phyloP scores from a whole-genome alignment of 2,113 vertebrate genomes.

The Prionailurus bengalensis region DNA sequence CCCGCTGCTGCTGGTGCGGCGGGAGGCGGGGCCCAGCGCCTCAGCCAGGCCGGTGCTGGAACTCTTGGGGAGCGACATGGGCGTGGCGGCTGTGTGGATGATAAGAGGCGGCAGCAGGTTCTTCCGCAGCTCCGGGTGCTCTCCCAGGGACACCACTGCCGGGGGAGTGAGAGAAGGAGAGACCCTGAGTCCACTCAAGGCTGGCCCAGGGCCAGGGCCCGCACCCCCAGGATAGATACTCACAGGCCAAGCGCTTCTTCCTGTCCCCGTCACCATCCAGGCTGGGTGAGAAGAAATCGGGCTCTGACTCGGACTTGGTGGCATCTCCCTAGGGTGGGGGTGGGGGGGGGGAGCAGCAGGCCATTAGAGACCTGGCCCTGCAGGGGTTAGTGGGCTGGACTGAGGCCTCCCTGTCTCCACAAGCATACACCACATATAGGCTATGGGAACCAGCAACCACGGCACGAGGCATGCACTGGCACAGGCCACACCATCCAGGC shows the following conservation, averaged over 20 bases:
- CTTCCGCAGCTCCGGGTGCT: conserved; percentile 93
- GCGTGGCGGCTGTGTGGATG: conserved; percentile 97
- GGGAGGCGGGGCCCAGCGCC: conserved; percentile 86
- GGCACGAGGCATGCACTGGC: conserved; percentile 75
- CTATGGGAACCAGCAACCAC: conserved; percentile 75
- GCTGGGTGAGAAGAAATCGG: conserved; percentile 91
- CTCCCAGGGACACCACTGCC: conserved; percentile 93
- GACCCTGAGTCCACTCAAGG: background rate
- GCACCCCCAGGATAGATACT: conserved; percentile 78
- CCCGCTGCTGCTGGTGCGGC: conserved; percentile 92
- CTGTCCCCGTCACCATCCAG: conserved; percentile 93
- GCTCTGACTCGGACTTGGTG: conserved; percentile 95
- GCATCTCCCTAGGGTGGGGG: conserved; percentile 91
- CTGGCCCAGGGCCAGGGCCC: background rate
- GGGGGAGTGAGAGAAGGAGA: background rate
- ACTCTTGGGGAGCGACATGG: conserved; percentile 97
- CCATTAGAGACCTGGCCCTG: background rate
- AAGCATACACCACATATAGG: conserved; percentile 71
- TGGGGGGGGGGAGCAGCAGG: background rate
- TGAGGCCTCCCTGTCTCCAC: conserved; percentile 26
- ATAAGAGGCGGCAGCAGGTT: conserved; percentile 96
- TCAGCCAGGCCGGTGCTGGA: conserved; percentile 88
- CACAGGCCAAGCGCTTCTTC: conserved; percentile 94
- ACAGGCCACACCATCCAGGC: conserved; percentile 38
- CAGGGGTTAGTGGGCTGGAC: background rate